Base-by-base conservation (phyloP, 37 sponge, comb jelly and placozoan genomes). In the Bolinopsis microptera region DNA sequence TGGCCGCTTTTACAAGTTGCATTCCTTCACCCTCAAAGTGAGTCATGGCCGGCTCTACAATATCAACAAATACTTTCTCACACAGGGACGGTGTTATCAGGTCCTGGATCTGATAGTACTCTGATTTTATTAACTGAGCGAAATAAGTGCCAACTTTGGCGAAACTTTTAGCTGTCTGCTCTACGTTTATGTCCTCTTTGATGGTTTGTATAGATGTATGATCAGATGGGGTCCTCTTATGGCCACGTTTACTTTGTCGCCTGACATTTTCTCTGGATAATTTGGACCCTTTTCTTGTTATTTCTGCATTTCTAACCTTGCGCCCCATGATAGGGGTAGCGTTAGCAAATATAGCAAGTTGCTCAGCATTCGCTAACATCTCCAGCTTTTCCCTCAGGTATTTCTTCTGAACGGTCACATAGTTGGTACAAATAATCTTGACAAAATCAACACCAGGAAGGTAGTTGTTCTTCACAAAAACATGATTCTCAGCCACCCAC, bases 141-240 rank as follows among this genome's bases (percentile, higher is more conserved):
- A 80, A 80, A 22, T 80, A 80, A 22, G 2, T 36, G 8, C 32
- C 36, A 33, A 80, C 38, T 21, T 35, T 32, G 35, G 38, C 3
- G 22, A 80, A 80, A 80, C 82, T 80, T 80, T 16, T 35, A 21
- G 82, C 22, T 33, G 38, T 80, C 37, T 80, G 24, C 22, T 80
- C 82, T 9, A 80, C 82, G 37, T 80, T 80, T 2, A 80, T 80
- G 16, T 80, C 82, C 30, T 80, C 82, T 80, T 80, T 80, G 16
- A 80, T 80, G 1, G 38, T 35, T 31, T 80, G 82, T 23, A 80
- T 80, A 2, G 36, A 34, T 23, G 36, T 34, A 36, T 80, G 82
- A 80, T 80, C 82, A 13, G 82, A 80, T 36, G 82, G 38, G 2
- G 82, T 80, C 82, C 82, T 28, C 30, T 80, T 80, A 22, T 80